Evolutionary conservation across 2,113 vertebrate genomes (phyloP), one percentile per base, ranked within the genome.

Genomic region (Chloroceryle aenea): DNA sequence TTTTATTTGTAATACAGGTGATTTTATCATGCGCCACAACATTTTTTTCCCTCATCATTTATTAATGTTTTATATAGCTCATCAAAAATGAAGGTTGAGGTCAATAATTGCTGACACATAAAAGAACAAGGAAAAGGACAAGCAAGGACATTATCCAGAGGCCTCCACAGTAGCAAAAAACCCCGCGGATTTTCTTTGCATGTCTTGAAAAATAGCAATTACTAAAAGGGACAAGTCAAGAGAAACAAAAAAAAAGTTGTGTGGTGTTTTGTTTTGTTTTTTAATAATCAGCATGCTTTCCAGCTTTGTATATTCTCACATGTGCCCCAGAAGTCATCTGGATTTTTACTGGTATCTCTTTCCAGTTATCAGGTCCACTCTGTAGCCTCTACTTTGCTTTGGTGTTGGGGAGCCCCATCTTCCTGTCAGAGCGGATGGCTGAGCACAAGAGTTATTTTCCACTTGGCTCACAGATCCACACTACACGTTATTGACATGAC

Each of bases 1-100:
- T 95, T 97, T 95, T 97, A 93, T 97, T 97, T 96, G 94, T 95
- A 96, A 97, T 79, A 89, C 4, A 73, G 50, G 42, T 94, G 64
- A 93, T 97, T 97, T 96, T 97, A 73, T 84, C 87, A 95, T 79
- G 89, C 5, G 0, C 81, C 95, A 96, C 91, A 95, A 94, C 91
- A 92, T 75, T 91, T 81, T 43, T 45, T 68, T 34, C 15, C 20
- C 75, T 94, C 89, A 94, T 92, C 18, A 58, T 93, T 92, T 96
- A 96, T 96, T 95, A 90, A 97, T 91, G 14, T 85, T 96, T 87
- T 90, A 93, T 77, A 61, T 80, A 88, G 93, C 80, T 96, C 87
- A 95, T 90, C 88, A 94, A 72, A 96, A 95, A 95, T 95, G 75
- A 80, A 77, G 69, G 77, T 55, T 94, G 90, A 95, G 81, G 92